A percentile compares a stretch with the other conserved stretches of the same genome.
phyloP scores from a whole-genome alignment of 2,113 vertebrate species.

The Nerophis lumbriciformis region DNA sequence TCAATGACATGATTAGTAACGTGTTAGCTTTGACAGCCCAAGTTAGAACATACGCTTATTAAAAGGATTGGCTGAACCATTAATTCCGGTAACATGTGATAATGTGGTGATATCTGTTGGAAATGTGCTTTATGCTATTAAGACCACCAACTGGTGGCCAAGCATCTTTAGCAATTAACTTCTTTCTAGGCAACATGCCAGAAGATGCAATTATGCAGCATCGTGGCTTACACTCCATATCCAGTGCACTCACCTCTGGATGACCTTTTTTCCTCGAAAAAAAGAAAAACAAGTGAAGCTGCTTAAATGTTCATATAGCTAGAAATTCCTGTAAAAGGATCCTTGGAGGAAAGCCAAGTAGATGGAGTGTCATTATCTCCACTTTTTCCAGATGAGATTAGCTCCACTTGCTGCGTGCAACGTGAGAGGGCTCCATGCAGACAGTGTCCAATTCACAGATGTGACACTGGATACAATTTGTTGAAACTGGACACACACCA shows the following conservation, averaged over 20 bases:
- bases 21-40: no score
- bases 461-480: conserved; percentile 37
- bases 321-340: conserved; percentile 26
- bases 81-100: conserved; percentile 28
- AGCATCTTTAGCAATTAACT: conserved; percentile 18
- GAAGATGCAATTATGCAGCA: conserved; percentile 34
- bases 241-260: conserved; percentile 20
- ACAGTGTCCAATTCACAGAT: conserved; percentile 41
- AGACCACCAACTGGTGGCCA: conserved; percentile 15
- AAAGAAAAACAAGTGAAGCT: conserved; percentile 18
- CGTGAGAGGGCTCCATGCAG: conserved; percentile 42
- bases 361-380: conserved; percentile 13
- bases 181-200: conserved; percentile 35
- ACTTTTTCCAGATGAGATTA: conserved; percentile 22
- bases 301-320: conserved; percentile 10
- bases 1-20: no score
- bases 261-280: conserved; percentile 22
- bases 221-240: conserved; percentile 3
- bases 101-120: conserved; percentile 15
- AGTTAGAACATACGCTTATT: conserved; percentile 23
- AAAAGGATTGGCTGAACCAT: conserved; percentile 26
- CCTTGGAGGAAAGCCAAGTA: conserved; percentile 26
- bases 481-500: conserved; percentile 37
- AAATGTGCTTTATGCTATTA: not conserved
- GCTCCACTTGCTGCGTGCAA: conserved; percentile 24